phyloP scores from a whole-genome alignment of 2,888 invertebrate species.

The Drosophila neutralis region DNA sequence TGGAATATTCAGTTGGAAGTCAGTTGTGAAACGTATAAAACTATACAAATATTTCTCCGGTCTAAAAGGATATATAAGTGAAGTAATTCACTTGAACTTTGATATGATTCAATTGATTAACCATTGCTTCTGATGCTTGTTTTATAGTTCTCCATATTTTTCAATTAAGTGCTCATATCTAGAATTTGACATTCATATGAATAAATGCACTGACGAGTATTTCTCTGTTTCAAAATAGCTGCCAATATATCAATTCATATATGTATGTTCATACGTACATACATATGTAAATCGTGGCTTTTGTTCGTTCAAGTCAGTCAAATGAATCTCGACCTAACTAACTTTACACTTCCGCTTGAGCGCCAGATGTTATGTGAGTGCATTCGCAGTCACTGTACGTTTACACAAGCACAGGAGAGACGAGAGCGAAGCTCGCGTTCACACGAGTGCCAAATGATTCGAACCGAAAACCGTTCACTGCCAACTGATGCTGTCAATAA shows the following conservation, averaged over 20 bases:
- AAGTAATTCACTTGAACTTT: background rate
- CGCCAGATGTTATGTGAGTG: slow-evolving; percentile 33
- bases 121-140: background rate
- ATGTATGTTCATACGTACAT: background rate
- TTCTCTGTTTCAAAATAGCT: background rate
- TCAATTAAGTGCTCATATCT: background rate
- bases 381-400: slow-evolving; percentile 4
- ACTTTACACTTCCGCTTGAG: slow-evolving; percentile 31
- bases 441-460: slow-evolving; percentile 76
- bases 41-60: background rate
- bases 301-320: slow-evolving; percentile 8
- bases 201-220: background rate
- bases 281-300: background rate
- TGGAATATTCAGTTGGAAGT: background rate
- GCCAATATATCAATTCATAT: background rate
- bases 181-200: background rate
- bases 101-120: background rate
- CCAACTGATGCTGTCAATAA: slow-evolving; percentile 77
- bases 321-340: slow-evolving; percentile 5
- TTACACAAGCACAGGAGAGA: slow-evolving; percentile 1
- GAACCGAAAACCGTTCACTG: slow-evolving; percentile 57
- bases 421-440: slow-evolving; percentile 50
- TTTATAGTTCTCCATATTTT: background rate
- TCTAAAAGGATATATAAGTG: background rate
- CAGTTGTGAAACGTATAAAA: background rate